These are phyloP conservation scores for Phortica okadai DNA, from an alignment of 2,888 invertebrate genomes.

Conservation along the genomic window DNA sequence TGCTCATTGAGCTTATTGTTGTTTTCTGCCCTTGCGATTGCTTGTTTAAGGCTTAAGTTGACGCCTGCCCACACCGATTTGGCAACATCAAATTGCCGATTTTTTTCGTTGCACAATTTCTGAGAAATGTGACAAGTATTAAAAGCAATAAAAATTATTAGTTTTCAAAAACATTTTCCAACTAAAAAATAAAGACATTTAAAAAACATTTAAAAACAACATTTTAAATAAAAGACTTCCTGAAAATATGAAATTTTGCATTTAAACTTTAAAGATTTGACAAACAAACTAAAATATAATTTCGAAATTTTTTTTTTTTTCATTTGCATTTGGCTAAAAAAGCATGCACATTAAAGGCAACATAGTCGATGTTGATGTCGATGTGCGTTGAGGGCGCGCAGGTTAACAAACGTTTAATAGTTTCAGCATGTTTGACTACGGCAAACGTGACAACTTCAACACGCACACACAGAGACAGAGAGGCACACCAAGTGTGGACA, in stretches of 20 bases:
- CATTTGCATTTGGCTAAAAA: background rate
- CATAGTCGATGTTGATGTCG: background rate
- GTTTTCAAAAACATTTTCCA: background rate
- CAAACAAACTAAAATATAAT: background rate
- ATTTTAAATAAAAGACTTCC: conserved; percentile 2
- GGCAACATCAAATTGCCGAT: no score
- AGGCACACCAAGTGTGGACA: conserved; percentile 48
- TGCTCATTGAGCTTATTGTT: background rate
- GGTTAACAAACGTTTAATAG: conserved; percentile 73
- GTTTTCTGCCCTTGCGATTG: background rate
- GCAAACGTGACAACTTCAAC: background rate
- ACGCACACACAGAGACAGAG: conserved; percentile 44
- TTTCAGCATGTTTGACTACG: conserved; percentile 71
- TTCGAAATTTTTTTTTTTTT: background rate
- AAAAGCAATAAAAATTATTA: background rate
- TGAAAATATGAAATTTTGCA: background rate
- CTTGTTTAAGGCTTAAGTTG: no score
- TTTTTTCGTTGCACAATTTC: background rate
- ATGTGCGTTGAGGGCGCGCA: conserved; percentile 31
- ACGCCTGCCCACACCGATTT: no score
- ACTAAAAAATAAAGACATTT: conserved; percentile 30
- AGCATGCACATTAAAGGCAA: conserved; percentile 10
- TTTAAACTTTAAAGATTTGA: background rate
- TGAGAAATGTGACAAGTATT: background rate
- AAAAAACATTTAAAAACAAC: background rate